Conservation (phyloP, 2,797 vertebrate species). For the Chaetophractus vellerosus region DNA sequence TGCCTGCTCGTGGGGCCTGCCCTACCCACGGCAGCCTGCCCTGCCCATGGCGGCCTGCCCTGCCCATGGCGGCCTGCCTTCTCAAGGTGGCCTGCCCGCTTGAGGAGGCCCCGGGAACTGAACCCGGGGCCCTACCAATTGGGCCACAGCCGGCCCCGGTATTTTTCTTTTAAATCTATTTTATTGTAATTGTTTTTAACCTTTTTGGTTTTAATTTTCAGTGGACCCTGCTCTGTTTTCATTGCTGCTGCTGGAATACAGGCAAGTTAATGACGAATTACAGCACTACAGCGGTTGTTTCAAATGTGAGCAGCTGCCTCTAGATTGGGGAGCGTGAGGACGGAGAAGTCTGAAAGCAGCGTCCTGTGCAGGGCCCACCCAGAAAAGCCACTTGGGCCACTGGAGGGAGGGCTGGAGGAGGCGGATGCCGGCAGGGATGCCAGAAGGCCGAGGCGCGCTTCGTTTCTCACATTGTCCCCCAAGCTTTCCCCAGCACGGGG, state of each 20-base stretch:
- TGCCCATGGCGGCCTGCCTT: too few species aligned
- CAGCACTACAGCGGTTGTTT: not conserved
- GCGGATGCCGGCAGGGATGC: fast-evolving
- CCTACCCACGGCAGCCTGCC: too few species aligned
- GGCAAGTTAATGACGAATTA: slow-evolving; percentile 25
- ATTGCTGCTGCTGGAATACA: not conserved
- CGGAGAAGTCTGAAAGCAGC: not conserved
- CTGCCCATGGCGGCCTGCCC: too few species aligned
- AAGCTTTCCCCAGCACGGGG: not conserved
- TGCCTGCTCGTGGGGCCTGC: too few species aligned
- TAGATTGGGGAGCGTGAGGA: not conserved
- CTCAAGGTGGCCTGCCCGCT: too few species aligned
- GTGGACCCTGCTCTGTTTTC: not conserved
- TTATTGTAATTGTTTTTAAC: not conserved
- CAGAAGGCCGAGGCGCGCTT: not conserved
- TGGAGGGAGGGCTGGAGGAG: not conserved
- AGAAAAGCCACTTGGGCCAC: not conserved
- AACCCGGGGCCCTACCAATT: too few species aligned
- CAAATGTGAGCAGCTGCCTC: not conserved
- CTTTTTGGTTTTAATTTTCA: not conserved
- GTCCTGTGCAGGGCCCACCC: not conserved
- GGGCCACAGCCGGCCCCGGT: too few species aligned
- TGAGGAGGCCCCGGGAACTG: too few species aligned
- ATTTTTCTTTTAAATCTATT: slow-evolving; percentile 35
- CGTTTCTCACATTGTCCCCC: not conserved